phyloP scores from a whole-genome alignment of 2,797 vertebrate species.

The Onychomys torridus region DNA sequence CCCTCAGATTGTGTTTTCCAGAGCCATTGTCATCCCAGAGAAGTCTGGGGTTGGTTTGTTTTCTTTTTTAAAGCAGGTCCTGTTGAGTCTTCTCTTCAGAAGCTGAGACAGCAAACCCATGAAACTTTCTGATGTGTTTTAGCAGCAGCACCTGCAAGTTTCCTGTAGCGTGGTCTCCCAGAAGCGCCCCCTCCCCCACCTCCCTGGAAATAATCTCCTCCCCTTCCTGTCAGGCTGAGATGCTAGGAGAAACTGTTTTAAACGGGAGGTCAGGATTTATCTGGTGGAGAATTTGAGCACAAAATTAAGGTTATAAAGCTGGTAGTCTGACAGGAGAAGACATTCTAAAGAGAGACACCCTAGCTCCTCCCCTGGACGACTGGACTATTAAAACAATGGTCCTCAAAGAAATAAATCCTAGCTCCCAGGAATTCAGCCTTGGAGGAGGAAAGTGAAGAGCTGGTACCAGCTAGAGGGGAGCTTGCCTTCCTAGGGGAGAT shows the following conservation, averaged over 20 bases:
- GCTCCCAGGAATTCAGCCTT: background rate
- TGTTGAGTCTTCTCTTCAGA: background rate
- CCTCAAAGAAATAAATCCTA: background rate
- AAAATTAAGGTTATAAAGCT: background rate
- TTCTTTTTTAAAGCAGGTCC: background rate
- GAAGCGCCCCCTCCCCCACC: background rate
- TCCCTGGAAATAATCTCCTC: background rate
- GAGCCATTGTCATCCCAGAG: background rate
- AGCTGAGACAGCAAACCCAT: background rate
- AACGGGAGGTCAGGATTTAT: background rate
- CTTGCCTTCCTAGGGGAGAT: background rate
- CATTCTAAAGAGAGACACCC: background rate
- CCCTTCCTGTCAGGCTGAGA: too few species aligned
- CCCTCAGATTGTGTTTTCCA: background rate
- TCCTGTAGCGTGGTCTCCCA: background rate
- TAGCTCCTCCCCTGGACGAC: background rate
- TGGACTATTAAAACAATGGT: background rate
- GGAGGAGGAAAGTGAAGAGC: background rate
- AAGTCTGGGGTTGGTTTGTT: background rate
- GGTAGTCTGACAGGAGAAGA: background rate
- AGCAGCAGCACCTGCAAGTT: background rate
- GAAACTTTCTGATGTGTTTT: background rate
- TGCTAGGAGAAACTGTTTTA: background rate
- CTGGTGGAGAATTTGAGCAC: background rate
- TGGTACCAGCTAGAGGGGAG: background rate